phyloP scores from a whole-genome alignment of 1,140 invertebrate genomes.

The Caenorhabditis tropicalis region DNA sequence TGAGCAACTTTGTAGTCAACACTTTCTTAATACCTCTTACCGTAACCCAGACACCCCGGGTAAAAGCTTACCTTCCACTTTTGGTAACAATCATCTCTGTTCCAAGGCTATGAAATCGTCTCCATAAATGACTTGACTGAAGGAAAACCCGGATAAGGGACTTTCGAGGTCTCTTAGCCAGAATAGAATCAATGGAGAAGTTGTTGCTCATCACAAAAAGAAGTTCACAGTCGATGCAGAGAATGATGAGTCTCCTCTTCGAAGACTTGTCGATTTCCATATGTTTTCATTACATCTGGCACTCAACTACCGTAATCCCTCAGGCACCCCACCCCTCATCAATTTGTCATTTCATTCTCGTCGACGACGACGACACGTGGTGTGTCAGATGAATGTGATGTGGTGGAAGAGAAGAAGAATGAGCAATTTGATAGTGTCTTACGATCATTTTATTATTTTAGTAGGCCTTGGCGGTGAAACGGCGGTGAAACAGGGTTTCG shows the following conservation, averaged over 20 bases:
- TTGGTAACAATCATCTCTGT: constrained; percentile 99
- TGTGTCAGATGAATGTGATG: not conserved
- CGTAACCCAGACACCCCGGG: no score
- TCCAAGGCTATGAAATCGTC: constrained; percentile 95
- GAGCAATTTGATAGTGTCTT: constrained; percentile 31
- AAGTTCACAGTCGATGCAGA: no score
- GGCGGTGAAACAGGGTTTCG: not conserved
- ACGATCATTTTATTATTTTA: constrained; percentile 21
- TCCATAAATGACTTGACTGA: constrained; percentile 95
- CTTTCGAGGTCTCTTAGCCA: not conserved
- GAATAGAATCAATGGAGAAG: constrained; percentile 49
- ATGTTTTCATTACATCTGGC: constrained; percentile 34
- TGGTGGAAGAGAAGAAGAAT: not conserved
- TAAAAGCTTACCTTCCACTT: constrained; percentile 80
- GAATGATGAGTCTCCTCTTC: no score
- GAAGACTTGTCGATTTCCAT: constrained; percentile 18
- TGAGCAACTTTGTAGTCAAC: no score
- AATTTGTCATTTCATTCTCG: constrained; percentile 41
- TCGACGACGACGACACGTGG: not conserved
- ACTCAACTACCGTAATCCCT: not conserved
- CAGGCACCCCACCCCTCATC: not conserved
- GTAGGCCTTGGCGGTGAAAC: not conserved
- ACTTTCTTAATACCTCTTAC: no score
- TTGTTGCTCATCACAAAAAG: not conserved
- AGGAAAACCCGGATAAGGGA: constrained; percentile 74